These are phyloP conservation scores for Pseudotriccus pelzelni DNA, from an alignment of 2,797 vertebrate genomes.

Conservation along the genomic window DNA sequence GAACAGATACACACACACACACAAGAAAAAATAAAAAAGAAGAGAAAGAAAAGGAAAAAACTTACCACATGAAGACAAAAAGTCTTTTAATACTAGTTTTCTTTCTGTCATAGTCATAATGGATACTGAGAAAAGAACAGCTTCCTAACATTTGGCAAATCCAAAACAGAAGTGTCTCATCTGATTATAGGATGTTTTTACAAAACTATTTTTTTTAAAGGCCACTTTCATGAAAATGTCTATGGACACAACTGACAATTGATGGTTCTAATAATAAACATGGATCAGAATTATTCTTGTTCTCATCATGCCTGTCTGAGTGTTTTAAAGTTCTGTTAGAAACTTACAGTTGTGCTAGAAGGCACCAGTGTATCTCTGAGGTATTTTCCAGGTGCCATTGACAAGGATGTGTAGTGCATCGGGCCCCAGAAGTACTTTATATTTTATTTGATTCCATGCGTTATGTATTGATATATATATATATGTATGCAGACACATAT, in stretches of 20 bases:
- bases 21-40: not conserved
- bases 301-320: not conserved
- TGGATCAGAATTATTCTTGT: not conserved
- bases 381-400: not conserved
- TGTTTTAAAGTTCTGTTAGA: not conserved
- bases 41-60: not conserved
- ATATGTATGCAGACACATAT: too few species aligned
- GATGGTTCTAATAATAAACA: not conserved
- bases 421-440: not conserved
- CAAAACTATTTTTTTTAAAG: not conserved
- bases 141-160: not conserved
- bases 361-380: not conserved
- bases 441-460: not conserved
- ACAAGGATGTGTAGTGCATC: not conserved
- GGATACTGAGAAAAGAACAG: not conserved
- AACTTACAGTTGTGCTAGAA: not conserved
- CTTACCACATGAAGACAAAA: not conserved
- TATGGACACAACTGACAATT: not conserved
- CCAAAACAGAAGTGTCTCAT: not conserved
- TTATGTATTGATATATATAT: not conserved
- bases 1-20: not conserved
- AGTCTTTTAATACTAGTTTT: not conserved
- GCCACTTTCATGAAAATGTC: not conserved
- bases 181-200: not conserved
- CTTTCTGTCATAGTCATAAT: not conserved